phyloP scores from a whole-genome alignment of 2,797 vertebrate genomes.

The Syngnathus rostellatus region DNA sequence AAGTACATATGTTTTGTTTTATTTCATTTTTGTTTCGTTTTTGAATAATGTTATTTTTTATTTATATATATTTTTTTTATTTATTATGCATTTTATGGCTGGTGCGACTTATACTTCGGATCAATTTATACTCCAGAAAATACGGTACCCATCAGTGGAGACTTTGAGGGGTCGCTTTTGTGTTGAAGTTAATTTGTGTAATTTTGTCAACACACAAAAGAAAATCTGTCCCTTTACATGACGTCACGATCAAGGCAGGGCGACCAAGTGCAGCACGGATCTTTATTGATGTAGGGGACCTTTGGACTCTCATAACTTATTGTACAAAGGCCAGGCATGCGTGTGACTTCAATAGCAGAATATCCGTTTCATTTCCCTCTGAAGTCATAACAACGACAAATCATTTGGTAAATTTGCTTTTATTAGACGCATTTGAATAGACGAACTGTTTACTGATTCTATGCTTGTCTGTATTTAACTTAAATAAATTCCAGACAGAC shows the following conservation, averaged over 20 bases:
- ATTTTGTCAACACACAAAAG: neutral
- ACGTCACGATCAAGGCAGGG: too few species aligned
- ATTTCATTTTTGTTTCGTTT: neutral
- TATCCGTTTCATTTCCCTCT: neutral
- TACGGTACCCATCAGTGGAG: too few species aligned
- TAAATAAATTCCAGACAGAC: slow-evolving; percentile 57
- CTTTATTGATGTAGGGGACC: neutral
- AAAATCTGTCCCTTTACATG: neutral
- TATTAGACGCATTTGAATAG: neutral
- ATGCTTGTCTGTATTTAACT: slow-evolving; percentile 21
- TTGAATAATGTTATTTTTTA: neutral
- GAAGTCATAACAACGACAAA: neutral
- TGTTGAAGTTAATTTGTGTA: too few species aligned
- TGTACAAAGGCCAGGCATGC: neutral
- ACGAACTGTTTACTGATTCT: neutral
- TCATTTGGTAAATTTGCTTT: neutral
- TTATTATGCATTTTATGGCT: too few species aligned
- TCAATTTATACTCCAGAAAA: too few species aligned
- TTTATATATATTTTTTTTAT: neutral
- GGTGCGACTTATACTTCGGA: too few species aligned
- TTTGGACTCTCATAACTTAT: neutral
- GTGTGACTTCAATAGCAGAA: neutral
- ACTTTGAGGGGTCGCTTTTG: too few species aligned
- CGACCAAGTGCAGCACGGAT: neutral
- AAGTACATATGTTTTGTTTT: neutral